phyloP scores from a whole-genome alignment of 1,140 invertebrate species.

The Aphaenogaster floridana region DNA sequence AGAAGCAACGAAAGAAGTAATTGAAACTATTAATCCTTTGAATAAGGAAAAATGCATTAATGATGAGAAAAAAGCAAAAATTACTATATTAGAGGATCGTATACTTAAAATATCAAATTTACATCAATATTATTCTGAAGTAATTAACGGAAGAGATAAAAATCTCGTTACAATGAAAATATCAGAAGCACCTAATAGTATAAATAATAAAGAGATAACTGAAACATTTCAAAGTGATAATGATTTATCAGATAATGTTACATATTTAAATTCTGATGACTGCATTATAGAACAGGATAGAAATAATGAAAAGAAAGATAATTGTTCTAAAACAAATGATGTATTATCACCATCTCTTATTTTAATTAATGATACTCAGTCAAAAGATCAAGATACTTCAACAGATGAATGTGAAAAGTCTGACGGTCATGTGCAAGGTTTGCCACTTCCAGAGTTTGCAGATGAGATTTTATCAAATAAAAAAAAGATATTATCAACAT shows the following conservation, averaged over 20 bases:
- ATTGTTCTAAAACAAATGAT: not conserved
- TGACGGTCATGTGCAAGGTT: conserved; percentile 45
- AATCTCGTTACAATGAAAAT: not conserved
- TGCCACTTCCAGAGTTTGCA: conserved; percentile 69
- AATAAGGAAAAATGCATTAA: not conserved
- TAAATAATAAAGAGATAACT: not conserved
- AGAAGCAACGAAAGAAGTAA: not conserved
- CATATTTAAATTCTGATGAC: not conserved
- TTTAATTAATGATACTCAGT: not conserved
- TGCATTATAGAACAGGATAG: not conserved
- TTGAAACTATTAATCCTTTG: not conserved
- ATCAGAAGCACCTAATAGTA: not conserved
- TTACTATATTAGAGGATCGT: conserved; percentile 4
- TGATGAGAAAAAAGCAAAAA: not conserved
- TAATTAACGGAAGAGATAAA: conserved; percentile 15
- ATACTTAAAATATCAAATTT: conserved; percentile 1
- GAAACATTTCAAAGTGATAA: not conserved
- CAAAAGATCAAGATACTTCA: conserved; percentile 10
- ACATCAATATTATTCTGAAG: not conserved
- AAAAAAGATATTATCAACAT: conserved; percentile 57
- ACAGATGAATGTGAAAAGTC: conserved; percentile 14
- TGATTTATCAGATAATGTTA: not conserved
- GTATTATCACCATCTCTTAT: not conserved
- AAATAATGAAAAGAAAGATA: not conserved
- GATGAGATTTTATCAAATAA: conserved; percentile 25